Evolutionary conservation across 2,888 invertebrate species (phyloP), one percentile per base, ranked within the genome.

Genomic region (Hylaea fasciaria): DNA sequence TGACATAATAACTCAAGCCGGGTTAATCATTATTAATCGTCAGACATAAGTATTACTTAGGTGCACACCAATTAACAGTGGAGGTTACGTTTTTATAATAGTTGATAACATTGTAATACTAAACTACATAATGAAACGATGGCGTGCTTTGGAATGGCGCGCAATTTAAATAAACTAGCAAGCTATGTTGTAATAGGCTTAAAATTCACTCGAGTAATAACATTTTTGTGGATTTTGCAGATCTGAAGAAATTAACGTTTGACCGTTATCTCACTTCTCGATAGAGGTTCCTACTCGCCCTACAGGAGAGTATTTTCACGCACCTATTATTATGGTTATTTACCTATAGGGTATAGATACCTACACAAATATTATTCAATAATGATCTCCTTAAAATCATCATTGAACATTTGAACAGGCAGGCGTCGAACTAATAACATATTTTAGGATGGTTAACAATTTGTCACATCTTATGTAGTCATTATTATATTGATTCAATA

Each of bases 101-200:
- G 12, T 22, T 16, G 46, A 63, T 60, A 35, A 63, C 56, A 47
- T 32, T 53, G 50, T 64, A 59, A 43, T 45, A 45, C 14, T 50
- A 37, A 62, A 57, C 3, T 22, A 22, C 22, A 35, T 48, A 48
- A 16, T 52, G 9, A 14, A 46, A 48, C 28, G 41, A 53, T 44
- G 16, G 43, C 58, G 29, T 53, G 58, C n/a, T 28, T 13, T 29
- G 17, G 16, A 16, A 57, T 13, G 8, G 1, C 3, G 10, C 29
- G 41, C 14, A 8, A 13, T 11, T 51, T 13, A 12, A 37, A 11
- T 37, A 11, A 37, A 37, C n/a, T 3, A 37, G 10, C 10, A 37
- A 12, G 12, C 12, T 12, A 5, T 37, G 5, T 10, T 32, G 28
- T 28, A 12, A 11, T 12, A 37, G 1, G n/a, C 37, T 10, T 10